Base-by-base conservation (phyloP, 2,797 vertebrate species). In the Cossypha polioptera region DNA sequence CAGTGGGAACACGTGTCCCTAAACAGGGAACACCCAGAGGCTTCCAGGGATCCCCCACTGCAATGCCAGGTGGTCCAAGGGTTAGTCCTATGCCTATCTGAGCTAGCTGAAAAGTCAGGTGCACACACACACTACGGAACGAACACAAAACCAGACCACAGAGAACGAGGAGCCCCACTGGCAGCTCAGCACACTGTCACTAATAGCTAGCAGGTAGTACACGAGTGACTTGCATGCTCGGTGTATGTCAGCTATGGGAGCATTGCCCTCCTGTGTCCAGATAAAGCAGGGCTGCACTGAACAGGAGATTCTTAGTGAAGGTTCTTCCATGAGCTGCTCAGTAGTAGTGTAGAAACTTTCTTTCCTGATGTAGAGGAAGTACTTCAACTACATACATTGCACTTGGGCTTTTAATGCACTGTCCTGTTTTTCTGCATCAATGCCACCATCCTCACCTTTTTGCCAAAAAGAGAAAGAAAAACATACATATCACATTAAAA, bases 401-500 rank as follows among this genome's bases (percentile, higher is more conserved):
- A 93, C 90, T 86, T 40, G 75, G 72, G 76, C 90, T 95, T 86
- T 91, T 58, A 78, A 88, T 59, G 83, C 90, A 79, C 36, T 58
- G 68, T 85, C 84, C 76, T 91, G 61, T 89, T 78, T 68, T 33
- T 73, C 58, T 86, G 67, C 76, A 85, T 62, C 86, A 92, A 74
- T 36, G 86, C 78, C 3, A 3, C 59, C 80, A 72, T 77, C 88
- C 59, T 89, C 73, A 73, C 54, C 78, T 91, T 91, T 95, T 77
- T 87, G 75, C 88, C 71, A 62, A 78, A 92, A 89, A 63, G 67
- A 92, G 65, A 88, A 80, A 80, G 54, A 86, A 95, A 78, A 83
- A 77, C 72, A 82, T 40, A 90, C 21, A 33, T 38, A 95, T 91
- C 74, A 81, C 73, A 93, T 94, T 80, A 94, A 95, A 97, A 96